Conservation (phyloP, 2,797 vertebrate genomes). For the Varecia variegata region DNA sequence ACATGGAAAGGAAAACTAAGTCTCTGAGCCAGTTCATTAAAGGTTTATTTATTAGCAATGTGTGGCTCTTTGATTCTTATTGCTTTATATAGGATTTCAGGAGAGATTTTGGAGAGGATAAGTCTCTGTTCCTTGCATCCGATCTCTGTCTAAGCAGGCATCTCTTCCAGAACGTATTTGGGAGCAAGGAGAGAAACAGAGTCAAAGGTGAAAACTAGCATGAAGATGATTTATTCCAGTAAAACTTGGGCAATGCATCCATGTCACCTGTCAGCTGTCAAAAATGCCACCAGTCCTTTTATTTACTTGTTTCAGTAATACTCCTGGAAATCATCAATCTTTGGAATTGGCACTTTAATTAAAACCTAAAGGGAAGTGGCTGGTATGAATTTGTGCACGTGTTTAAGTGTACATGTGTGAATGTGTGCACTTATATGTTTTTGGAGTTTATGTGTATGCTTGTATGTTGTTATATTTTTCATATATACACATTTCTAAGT, state of each 20-base stretch:
- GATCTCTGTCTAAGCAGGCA: slow-evolving; percentile 44
- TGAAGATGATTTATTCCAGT: slow-evolving; percentile 87
- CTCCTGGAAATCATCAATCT: slow-evolving; percentile 84
- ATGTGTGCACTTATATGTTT: neutral
- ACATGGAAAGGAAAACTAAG: slow-evolving; percentile 9
- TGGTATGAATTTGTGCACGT: neutral
- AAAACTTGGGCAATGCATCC: slow-evolving; percentile 85
- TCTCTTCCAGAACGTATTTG: slow-evolving; percentile 32
- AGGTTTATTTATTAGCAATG: slow-evolving; percentile 47
- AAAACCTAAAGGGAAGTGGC: slow-evolving; percentile 69
- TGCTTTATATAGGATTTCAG: slow-evolving; percentile 28
- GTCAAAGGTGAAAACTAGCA: slow-evolving; percentile 88
- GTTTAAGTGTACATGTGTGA: neutral
- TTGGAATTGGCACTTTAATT: slow-evolving; percentile 81
- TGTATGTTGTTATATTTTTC: neutral
- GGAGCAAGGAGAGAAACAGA: slow-evolving; percentile 62
- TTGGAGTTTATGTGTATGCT: neutral
- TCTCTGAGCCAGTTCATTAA: slow-evolving; percentile 37
- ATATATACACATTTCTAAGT: neutral
- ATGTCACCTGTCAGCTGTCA: slow-evolving; percentile 88
- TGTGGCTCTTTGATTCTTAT: neutral
- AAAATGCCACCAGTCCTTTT: slow-evolving; percentile 86
- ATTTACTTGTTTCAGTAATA: slow-evolving; percentile 87
- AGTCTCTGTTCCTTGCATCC: neutral
- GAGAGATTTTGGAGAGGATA: neutral